Evolutionary conservation across 2,888 invertebrate species (phyloP), one percentile per base, ranked within the genome.

Genomic region (Phragmatobia fuliginosa): DNA sequence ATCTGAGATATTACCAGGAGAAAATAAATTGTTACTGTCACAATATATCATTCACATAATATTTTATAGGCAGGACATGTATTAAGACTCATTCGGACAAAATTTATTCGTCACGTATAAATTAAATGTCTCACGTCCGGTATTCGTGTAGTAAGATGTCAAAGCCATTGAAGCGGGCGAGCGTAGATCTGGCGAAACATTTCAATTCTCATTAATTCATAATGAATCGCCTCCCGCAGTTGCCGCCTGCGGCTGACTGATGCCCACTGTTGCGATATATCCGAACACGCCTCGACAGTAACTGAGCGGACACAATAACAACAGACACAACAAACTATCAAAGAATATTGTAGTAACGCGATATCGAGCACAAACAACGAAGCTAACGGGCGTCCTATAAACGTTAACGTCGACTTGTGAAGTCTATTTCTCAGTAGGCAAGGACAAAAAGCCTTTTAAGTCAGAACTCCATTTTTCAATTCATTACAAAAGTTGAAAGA

Each of bases 401-500:
- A 87, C 81, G 87, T 88, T 87, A 84, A 86, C 77, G 90, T 92
- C 94, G 89, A 92, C 94, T 91, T 94, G 94, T 94, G 94, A 91
- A 94, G 94, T 95, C 94, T 91, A 87, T 88, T 95, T 94, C 94
- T 90, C 86, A 88, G 94, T 93, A 94, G 80, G 81, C 81, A 83
- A 85, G 88, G 87, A 92, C 92, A 93, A 93, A 92, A 92, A 91
- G 75, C 89, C 82, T 81, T 88, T 88, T 88, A 86, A 91, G 85
- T 84, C 86, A 85, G 88, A 89, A 87, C 87, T 86, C 91, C 89
- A 94, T 95, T 91, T 92, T 92, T 92, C 94, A 93, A 92, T 93
- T 91, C 92, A 93, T 92, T 92, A 92, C 92, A 92, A 91, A 91
- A 93, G 91, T 91, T 88, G 85, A 91, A 89, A 93, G 93, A 94